Evolutionary conservation across 1,140 invertebrate species (phyloP), one percentile per base, ranked within the genome.

Genomic region (Gonioctena quinquepunctata): DNA sequence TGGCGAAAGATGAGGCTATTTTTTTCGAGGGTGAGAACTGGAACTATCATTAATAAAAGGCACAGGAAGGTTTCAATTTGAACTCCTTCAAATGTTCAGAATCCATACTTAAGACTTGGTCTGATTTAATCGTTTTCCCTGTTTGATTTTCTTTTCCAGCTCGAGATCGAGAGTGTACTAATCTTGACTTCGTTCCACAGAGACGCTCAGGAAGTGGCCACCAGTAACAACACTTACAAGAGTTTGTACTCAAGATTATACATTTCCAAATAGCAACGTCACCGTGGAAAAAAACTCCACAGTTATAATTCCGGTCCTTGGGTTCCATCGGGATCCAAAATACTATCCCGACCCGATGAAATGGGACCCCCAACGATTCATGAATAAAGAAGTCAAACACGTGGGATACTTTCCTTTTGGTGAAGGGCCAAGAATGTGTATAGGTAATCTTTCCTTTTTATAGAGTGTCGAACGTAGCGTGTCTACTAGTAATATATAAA

Each of bases 341-440:
- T 67, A 67, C 33, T 59, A 59, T 5, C 66, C 66, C 7, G 26
- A 67, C 8, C 66, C 66, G 7, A 18, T 23, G 13, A 57, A 67
- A 48, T 67, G 16, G n/a, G 56, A 67, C 21, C 52, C 54, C 2
- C 26, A 67, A 2, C 26, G 66, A 59, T 67, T 67, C 7, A 22
- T 2, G 5, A 21, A 57, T 22, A 49, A 67, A 59, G 59, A 59
- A 5, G n/a, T 33, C n/a, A 60, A 25, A 19, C n/a, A n/a, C 19
- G 21, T 27, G 3, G 28, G 23, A 57, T 49, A 33, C 28, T 67
- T 42, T 23, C 66, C 66, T 11, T 67, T 67, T 19, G 66, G 66
- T 21, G 56, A 33, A 28, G 66, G 66, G 13, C 66, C 66, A 8
- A 67, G 66, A 22, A 67, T 26, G 16, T 67, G 66, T 67, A 67